Evolutionary conservation across 2,797 vertebrate genomes (phyloP).

Genomic region (Pygocentrus nattereri): DNA sequence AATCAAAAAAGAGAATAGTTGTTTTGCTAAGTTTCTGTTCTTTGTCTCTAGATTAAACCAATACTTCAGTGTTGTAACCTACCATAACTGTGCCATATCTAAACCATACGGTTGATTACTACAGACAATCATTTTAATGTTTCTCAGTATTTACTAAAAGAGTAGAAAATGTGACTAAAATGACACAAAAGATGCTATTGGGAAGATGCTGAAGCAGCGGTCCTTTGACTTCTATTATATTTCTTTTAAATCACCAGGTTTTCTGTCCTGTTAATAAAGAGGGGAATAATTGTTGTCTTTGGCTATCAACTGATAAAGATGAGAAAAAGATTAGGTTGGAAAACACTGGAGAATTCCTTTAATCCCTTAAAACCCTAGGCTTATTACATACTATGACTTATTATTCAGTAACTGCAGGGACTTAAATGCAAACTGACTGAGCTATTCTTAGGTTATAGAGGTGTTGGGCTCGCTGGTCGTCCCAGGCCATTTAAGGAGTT

Average conservation of each 20-base stretch:
- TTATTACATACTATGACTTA: too few relatives aligned
- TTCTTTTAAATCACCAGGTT: too few relatives aligned
- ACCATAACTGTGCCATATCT: background rate
- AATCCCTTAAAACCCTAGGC: too few relatives aligned
- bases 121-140: background rate
- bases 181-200: too few relatives aligned
- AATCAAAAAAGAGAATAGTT: background rate
- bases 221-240: background rate
- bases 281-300: background rate
- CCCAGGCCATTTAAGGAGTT: too few relatives aligned
- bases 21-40: background rate
- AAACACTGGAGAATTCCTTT: background rate
- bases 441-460: too few relatives aligned
- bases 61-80: background rate
- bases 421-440: too few relatives aligned
- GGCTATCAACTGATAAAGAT: background rate
- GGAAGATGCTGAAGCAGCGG: background rate
- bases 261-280: too few relatives aligned
- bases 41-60: background rate
- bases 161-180: background rate
- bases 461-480: too few relatives aligned
- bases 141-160: background rate
- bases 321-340: background rate
- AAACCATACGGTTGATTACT: background rate
- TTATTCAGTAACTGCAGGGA: too few relatives aligned